Conservation (phyloP, 2,888 invertebrate genomes). For the Tachina grossa region DNA sequence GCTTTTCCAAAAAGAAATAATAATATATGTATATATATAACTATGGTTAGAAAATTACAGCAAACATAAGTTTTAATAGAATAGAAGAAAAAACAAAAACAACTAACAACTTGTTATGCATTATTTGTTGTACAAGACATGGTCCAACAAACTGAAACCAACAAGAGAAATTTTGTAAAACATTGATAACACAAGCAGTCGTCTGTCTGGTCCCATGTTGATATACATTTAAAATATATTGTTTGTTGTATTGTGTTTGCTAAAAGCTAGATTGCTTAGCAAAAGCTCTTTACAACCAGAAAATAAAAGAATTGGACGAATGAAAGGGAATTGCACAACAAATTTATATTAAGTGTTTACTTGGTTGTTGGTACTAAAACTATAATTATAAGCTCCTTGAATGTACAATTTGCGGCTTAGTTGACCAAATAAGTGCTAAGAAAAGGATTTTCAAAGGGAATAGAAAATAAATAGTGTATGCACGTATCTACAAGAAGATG, state of each 20-base stretch:
- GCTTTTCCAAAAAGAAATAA: constrained; percentile 6
- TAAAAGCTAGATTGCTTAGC: constrained; percentile 30
- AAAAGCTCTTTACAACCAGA: constrained; percentile 8
- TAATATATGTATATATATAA: not conserved
- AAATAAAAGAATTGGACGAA: not conserved
- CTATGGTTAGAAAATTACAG: constrained; percentile 12
- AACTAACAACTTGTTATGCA: not conserved
- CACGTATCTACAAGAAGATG: not conserved
- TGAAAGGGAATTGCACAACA: not conserved
- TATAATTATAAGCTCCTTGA: constrained; percentile 61
- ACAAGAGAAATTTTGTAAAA: constrained; percentile 50
- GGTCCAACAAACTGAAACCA: not conserved
- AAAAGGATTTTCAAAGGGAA: constrained; percentile 22
- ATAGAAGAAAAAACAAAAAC: constrained; percentile 2
- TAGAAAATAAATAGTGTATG: constrained; percentile 11
- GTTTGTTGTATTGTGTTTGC: constrained; percentile 6
- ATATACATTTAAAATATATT: constrained; percentile 13
- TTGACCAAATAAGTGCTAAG: constrained; percentile 28
- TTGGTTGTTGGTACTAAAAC: constrained; percentile 11
- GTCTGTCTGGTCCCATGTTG: constrained; percentile 46
- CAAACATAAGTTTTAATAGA: constrained; percentile 10
- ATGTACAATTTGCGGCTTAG: constrained; percentile 52
- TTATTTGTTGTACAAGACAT: constrained; percentile 4
- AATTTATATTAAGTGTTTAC: not conserved
- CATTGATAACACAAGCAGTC: constrained; percentile 49